These are phyloP conservation scores for Mormoops blainvillei DNA, from an alignment of 2,113 vertebrate species.

Conservation along the genomic window DNA sequence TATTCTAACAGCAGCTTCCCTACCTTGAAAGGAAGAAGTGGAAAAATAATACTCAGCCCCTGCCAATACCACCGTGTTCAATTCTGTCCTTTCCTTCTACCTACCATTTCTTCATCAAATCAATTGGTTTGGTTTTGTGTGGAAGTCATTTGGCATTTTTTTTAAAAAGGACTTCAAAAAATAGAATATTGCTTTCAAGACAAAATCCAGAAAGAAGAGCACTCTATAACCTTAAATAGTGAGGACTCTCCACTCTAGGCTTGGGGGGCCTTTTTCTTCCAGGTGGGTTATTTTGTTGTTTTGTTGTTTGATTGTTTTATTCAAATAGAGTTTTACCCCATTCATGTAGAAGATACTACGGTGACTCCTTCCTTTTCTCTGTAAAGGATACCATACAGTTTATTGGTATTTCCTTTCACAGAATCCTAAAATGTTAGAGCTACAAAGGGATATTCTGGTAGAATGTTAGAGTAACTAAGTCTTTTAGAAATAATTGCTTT, in stretches of 20 bases:
- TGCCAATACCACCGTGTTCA: not conserved
- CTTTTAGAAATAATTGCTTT: not conserved
- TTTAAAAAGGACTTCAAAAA: not conserved
- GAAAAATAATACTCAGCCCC: not conserved
- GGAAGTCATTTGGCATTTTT: not conserved
- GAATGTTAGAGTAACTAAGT: not conserved
- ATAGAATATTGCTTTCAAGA: conserved; percentile 26
- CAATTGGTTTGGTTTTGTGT: conserved; percentile 10
- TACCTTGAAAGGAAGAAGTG: conserved; percentile 11
- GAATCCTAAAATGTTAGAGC: conserved; percentile 39
- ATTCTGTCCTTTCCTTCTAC: not conserved
- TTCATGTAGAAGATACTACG: conserved; percentile 15
- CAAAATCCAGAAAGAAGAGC: conserved; percentile 10
- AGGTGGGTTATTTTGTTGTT: not conserved
- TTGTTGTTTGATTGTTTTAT: not conserved
- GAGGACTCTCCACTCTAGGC: not conserved
- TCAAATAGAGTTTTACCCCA: conserved; percentile 2
- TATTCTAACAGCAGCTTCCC: not conserved
- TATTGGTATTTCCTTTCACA: conserved; percentile 37
- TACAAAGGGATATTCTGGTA: not conserved
- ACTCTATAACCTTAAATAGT: not conserved
- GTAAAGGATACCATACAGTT: not conserved
- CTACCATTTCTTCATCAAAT: not conserved
- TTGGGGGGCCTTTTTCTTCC: not conserved
- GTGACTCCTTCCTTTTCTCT: conserved; percentile 12